Evolutionary conservation across 2,888 invertebrate species (phyloP).

Genomic region (Eupithecia inturbata): DNA sequence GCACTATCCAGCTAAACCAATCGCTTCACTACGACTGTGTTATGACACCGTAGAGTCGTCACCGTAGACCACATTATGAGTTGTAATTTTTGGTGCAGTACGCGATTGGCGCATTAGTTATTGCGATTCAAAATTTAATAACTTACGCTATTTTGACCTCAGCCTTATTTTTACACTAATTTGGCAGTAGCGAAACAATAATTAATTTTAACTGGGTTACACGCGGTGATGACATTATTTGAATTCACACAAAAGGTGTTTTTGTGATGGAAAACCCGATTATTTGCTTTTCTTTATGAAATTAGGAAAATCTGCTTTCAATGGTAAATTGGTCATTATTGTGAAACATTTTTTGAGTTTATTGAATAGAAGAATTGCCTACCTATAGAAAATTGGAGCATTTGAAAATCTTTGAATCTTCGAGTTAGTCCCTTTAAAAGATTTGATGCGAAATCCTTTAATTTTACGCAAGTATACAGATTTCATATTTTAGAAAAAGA

Average conservation of each 20-base stretch:
- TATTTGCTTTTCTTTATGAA: slow-evolving; percentile 15
- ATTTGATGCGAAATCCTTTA: neutral
- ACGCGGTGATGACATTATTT: slow-evolving; percentile 30
- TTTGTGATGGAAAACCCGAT: slow-evolving; percentile 32
- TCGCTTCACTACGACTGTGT: neutral
- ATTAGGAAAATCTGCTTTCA: slow-evolving; percentile 15
- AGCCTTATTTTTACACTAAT: slow-evolving; percentile 27
- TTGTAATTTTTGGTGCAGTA: neutral
- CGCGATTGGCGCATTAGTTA: too few relatives aligned
- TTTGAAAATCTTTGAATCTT: neutral
- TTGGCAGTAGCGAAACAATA: slow-evolving; percentile 39
- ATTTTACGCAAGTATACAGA: neutral
- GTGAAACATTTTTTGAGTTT: neutral
- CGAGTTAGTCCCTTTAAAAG: neutral
- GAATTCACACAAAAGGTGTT: slow-evolving; percentile 36
- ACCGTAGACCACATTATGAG: neutral
- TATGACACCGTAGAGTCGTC: neutral
- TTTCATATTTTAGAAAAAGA: neutral
- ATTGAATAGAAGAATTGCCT: neutral
- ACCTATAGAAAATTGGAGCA: neutral
- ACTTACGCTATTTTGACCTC: neutral
- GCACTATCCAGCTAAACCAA: neutral
- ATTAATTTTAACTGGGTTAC: slow-evolving; percentile 41
- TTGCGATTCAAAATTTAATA: neutral
- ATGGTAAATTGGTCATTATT: slow-evolving; percentile 8